These are phyloP conservation scores for Synaphobranchus kaupii DNA, from an alignment of 2,797 vertebrate genomes.

Conservation along the genomic window DNA sequence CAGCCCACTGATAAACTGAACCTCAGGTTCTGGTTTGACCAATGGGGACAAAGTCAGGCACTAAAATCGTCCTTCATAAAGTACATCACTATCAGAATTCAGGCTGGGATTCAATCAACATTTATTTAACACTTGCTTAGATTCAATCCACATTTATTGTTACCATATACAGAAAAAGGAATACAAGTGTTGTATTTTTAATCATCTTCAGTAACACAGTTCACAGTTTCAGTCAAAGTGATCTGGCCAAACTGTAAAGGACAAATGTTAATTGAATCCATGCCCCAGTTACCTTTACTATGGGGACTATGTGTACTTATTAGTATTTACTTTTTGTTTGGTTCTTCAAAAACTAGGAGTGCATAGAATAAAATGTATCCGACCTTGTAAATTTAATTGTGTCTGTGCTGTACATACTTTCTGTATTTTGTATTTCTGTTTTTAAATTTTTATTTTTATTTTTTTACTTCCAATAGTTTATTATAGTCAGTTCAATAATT, in stretches of 20 bases:
- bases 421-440: too few species aligned
- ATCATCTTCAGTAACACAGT: neutral
- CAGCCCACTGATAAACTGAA: slow-evolving; percentile 76
- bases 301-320: neutral
- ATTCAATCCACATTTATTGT: neutral
- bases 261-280: neutral
- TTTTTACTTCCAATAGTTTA: too few species aligned
- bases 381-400: neutral
- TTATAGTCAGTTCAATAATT: neutral
- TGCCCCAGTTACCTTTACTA: neutral
- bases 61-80: neutral
- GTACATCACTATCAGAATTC: neutral
- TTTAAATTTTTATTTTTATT: too few species aligned
- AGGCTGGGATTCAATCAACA: neutral
- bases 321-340: too few species aligned
- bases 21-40: slow-evolving; percentile 61
- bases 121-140: neutral
- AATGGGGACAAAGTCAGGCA: slow-evolving; percentile 11
- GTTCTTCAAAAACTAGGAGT: too few species aligned
- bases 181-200: neutral
- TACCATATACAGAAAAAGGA: neutral
- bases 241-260: neutral
- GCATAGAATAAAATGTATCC: neutral
- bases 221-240: neutral
- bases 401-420: neutral